phyloP scores from a whole-genome alignment of 2,113 vertebrate species.

The Beaufortia kweichowensis region DNA sequence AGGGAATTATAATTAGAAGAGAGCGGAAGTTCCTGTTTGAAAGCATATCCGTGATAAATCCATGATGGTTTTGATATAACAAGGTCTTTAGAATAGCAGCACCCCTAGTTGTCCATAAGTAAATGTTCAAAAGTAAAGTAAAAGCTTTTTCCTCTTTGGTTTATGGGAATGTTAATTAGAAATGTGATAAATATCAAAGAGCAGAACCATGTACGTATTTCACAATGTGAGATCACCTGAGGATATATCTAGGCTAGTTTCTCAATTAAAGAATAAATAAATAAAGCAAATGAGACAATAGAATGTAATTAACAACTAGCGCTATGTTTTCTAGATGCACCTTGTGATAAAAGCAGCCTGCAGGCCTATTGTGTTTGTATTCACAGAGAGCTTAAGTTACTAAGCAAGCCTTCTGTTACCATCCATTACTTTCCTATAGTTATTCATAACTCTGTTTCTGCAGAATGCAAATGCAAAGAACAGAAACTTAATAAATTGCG shows the following conservation, averaged over 20 bases:
- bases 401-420: constrained; percentile 9
- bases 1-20: constrained; percentile 20
- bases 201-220: neutral
- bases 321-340: constrained; percentile 58
- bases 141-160: neutral
- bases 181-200: constrained; percentile 13
- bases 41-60: neutral
- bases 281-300: constrained; percentile 45
- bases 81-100: neutral
- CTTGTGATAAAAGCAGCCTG: constrained; percentile 61
- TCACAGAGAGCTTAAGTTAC: constrained; percentile 16
- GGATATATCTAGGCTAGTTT: constrained; percentile 25
- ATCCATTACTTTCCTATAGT: constrained; percentile 7
- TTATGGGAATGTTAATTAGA: constrained; percentile 14
- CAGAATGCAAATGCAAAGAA: neutral
- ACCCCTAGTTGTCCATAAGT: neutral
- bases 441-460: constrained; percentile 20
- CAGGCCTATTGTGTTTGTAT: constrained; percentile 53
- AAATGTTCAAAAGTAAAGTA: neutral
- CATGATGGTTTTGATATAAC: constrained; percentile 1
- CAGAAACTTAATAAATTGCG: neutral
- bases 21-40: neutral
- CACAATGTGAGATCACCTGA: neutral
- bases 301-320: constrained; percentile 58
- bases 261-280: constrained; percentile 41